Conservation (phyloP, 1,140 invertebrate species). For the Hormaphis cornu region DNA sequence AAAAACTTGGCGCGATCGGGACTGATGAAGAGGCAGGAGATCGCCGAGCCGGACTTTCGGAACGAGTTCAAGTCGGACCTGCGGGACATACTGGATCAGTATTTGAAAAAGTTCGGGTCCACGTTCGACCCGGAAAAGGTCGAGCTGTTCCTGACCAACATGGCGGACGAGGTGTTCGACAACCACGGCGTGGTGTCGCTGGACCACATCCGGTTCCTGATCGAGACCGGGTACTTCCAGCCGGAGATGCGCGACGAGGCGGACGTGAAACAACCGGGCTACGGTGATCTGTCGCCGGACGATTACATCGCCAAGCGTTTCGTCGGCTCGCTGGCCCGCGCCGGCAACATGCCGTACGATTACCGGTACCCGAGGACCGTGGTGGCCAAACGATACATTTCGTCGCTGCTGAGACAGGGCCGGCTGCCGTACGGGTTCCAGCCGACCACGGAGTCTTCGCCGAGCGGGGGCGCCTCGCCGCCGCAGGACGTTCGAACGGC, state of each 20-base stretch:
- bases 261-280: neutral
- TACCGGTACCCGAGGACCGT: neutral
- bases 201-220: slow-evolving; percentile 19
- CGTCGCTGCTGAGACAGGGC: slow-evolving; percentile 35
- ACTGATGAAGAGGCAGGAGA: neutral
- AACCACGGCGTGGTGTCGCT: slow-evolving; percentile 13
- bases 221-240: slow-evolving; percentile 29
- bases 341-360: slow-evolving; percentile 6
- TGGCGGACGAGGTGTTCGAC: slow-evolving; percentile 24
- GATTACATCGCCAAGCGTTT: neutral
- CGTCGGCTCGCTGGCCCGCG: slow-evolving; percentile 9
- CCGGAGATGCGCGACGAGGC: slow-evolving; percentile 12
- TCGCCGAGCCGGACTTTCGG: neutral
- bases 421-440: slow-evolving; percentile 33
- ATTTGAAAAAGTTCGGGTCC: slow-evolving; percentile 9
- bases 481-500: neutral
- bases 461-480: neutral
- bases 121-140: slow-evolving; percentile 28
- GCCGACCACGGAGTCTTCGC: neutral
- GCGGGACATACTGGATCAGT: neutral
- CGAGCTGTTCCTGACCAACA: slow-evolving; percentile 28
- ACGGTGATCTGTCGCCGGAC: neutral
- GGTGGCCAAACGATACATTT: slow-evolving; percentile 34
- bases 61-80: slow-evolving; percentile 12
- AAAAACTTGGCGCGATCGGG: neutral